Evolutionary conservation across 2,888 invertebrate species (phyloP), one percentile per base, ranked within the genome.

Genomic region (Archaeoteleia sp.): DNA sequence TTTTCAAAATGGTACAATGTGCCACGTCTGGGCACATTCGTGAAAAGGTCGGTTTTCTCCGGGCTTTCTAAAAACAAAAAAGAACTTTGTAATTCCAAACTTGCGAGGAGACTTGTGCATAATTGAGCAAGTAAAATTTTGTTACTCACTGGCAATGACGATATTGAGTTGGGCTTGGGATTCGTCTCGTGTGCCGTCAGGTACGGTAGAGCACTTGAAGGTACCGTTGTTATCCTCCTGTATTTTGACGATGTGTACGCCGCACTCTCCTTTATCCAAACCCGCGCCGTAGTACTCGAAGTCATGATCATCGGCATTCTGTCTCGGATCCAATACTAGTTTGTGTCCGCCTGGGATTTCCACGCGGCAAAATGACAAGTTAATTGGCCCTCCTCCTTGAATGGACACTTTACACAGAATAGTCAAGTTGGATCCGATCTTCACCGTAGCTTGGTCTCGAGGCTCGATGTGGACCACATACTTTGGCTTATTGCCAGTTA

Each of bases 61-160:
- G 89, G 81, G 77, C 90, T 53, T 85, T 85, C 86, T 89, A 83
- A 35, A 85, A 86, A 35, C n/a, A n/a, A n/a, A n/a, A n/a, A n/a
- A n/a, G n/a, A n/a, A n/a, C n/a, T n/a, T n/a, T n/a, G n/a, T n/a
- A n/a, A n/a, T n/a, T n/a, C n/a, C n/a, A n/a, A n/a, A n/a, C n/a
- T n/a, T n/a, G n/a, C n/a, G n/a, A n/a, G n/a, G n/a, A n/a, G n/a
- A n/a, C n/a, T n/a, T n/a, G n/a, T n/a, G n/a, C n/a, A n/a, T n/a
- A n/a, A n/a, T n/a, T n/a, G n/a, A n/a, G n/a, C n/a, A n/a, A n/a
- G n/a, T n/a, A n/a, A n/a, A n/a, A n/a, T n/a, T n/a, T n/a, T n/a
- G n/a, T n/a, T n/a, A 91, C 93, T 89, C 83, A 94, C 94, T 88
- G 60, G 93, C 93, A 25, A 94, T 92, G 1, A 90, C 86, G 7